Conservation (phyloP, 2,113 vertebrate species). For the Taurulus bubalis region DNA sequence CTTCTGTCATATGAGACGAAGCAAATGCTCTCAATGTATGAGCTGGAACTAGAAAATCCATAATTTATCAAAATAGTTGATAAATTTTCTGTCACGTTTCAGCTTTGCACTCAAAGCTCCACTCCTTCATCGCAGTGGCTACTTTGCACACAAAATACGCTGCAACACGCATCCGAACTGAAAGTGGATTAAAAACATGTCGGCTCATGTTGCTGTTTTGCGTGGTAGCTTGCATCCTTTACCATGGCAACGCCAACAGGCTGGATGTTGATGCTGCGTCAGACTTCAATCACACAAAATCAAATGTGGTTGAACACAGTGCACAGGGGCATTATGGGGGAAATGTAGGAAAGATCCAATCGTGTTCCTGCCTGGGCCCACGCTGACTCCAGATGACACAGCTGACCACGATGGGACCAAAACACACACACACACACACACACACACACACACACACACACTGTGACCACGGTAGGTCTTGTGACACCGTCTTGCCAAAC, state of each 20-base stretch:
- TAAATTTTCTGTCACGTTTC: not conserved
- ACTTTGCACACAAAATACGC: not conserved
- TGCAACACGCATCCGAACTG: not conserved
- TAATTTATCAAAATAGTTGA: not conserved
- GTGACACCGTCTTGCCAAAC: constrained; percentile 63
- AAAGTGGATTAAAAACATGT: constrained; percentile 13
- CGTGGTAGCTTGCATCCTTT: not conserved
- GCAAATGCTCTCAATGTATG: not conserved
- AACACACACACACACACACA: constrained; percentile 18
- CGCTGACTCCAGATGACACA: constrained; percentile 32
- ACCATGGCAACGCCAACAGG: constrained; percentile 25
- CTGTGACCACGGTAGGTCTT: constrained; percentile 43
- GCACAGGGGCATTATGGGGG: constrained; percentile 1
- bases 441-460: constrained; percentile 38
- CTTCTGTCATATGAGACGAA: not conserved
- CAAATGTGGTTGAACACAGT: not conserved
- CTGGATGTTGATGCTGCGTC: not conserved
- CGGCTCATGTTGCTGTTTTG: constrained; percentile 16
- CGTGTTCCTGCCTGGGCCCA: not conserved
- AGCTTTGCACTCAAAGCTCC: not conserved
- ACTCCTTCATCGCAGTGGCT: not conserved
- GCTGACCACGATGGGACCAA: not conserved
- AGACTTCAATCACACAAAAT: not conserved
- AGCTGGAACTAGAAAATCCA: not conserved
- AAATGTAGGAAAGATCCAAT: not conserved